phyloP scores from a whole-genome alignment of 2,888 invertebrate species.

The Cantharis nigra region DNA sequence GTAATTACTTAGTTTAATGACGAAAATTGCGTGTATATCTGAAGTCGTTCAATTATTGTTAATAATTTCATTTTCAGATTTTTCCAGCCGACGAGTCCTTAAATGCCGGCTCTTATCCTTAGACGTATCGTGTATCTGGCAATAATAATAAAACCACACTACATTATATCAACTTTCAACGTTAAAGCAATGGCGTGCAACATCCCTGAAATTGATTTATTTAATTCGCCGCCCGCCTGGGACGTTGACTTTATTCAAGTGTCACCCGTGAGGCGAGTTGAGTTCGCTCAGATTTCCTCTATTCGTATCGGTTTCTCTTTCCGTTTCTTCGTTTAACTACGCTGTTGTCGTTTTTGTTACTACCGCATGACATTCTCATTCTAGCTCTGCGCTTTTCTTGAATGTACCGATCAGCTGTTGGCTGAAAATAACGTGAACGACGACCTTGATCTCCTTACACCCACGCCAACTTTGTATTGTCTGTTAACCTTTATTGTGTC shows the following conservation, averaged over 20 bases:
- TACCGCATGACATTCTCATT: constrained; percentile 39
- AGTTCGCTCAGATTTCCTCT: constrained; percentile 23
- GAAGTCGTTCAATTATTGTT: constrained; percentile 8
- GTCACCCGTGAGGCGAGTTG: constrained; percentile 28
- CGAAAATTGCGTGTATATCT: constrained; percentile 16
- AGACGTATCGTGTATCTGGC: background rate
- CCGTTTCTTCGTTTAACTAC: constrained; percentile 13
- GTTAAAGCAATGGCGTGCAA: constrained; percentile 30
- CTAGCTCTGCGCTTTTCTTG: constrained; percentile 28
- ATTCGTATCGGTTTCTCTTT: constrained; percentile 18
- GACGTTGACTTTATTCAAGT: constrained; percentile 37
- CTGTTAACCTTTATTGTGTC: constrained; percentile 22
- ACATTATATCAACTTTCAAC: background rate
- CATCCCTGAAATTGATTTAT: constrained; percentile 38
- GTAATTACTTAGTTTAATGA: constrained; percentile 44
- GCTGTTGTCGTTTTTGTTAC: constrained; percentile 13
- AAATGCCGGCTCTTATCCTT: constrained; percentile 21
- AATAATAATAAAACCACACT: background rate
- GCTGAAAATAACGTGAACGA: constrained; percentile 37
- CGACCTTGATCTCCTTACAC: constrained; percentile 36
- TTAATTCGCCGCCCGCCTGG: constrained; percentile 35
- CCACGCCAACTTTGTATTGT: constrained; percentile 17
- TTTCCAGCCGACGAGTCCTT: constrained; percentile 22
- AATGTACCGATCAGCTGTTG: constrained; percentile 37
- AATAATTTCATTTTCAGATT: constrained; percentile 22